Evolutionary conservation across 2,113 vertebrate genomes (phyloP).

Genomic region (Atrichornis clamosus): DNA sequence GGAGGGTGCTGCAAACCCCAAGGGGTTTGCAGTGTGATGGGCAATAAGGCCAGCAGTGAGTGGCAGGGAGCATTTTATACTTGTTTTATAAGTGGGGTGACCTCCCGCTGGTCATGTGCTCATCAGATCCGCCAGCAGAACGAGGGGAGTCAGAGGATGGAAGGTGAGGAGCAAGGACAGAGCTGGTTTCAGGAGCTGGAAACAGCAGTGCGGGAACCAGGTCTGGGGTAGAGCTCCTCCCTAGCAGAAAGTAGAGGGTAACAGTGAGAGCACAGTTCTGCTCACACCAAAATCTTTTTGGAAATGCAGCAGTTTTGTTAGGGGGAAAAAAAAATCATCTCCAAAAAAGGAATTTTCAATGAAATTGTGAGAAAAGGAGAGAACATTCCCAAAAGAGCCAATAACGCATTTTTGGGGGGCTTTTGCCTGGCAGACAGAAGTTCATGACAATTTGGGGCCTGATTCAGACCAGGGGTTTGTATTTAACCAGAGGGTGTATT

Average conservation of each 20-base stretch:
- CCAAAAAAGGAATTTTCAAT: background rate
- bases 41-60: background rate
- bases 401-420: background rate
- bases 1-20: background rate
- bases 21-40: background rate
- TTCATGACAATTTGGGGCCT: background rate
- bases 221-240: background rate
- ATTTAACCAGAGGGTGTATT: background rate
- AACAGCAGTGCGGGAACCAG: background rate
- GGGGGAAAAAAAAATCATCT: background rate
- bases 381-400: background rate
- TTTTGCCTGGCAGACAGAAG: background rate
- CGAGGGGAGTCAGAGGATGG: background rate
- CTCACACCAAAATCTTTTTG: background rate
- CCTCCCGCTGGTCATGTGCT: background rate
- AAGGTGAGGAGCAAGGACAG: background rate
- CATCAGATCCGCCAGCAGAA: background rate
- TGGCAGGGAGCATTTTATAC: background rate
- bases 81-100: background rate
- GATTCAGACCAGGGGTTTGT: background rate
- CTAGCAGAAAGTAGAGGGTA: background rate
- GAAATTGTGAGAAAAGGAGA: background rate
- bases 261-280: background rate
- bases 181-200: background rate
- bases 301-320: background rate